Evolutionary conservation across 2,888 invertebrate species (phyloP), one percentile per base, ranked within the genome.

Genomic region (Platerodrilus igneus): DNA sequence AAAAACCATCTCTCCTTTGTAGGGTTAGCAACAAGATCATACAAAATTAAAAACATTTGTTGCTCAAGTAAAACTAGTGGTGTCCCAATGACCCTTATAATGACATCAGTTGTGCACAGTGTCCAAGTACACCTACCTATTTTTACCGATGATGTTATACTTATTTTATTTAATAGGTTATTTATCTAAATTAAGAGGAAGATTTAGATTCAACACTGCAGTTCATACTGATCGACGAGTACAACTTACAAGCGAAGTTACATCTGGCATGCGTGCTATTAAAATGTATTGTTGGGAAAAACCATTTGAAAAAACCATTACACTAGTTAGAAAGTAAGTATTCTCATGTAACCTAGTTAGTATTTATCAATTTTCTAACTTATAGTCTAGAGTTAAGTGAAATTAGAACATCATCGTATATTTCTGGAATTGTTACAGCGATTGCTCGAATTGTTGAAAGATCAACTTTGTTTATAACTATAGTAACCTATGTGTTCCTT

Each of bases 251-350:
- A 81, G 78, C 55, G 85, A 86, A 66, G 79, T 86, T 28, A 76
- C 84, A 17, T 73, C 76, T 1, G 83, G 82, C 0, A 83, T 86
- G 50, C 74, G 80, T 55, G 81, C 84, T 2, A 82, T 86, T 51
- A 86, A 86, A 62, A 84, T 85, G 83, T 85, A 83, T 57, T 79
- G 83, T 1, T 86, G 85, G 76, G 86, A 86, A 57, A 76, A 75
- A 43, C 79, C 83, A 0, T 85, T 85, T 55, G 76, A 78, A 23
- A 70, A 75, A 17, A 57, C 82, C 26, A 74, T 84, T 1, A 73
- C 71, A 31, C 56, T 74, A 3, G 73, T 81, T 1, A 66, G 84
- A 57, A 73, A 72, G 78, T 79, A 65, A 63, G 69, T n/a, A n/a
- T n/a, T n/a, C n/a, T n/a, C n/a, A n/a, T n/a, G n/a, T n/a, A n/a